Conservation (phyloP, 92 coral and sea anemone species). For the Epizoanthus illoricatus region DNA sequence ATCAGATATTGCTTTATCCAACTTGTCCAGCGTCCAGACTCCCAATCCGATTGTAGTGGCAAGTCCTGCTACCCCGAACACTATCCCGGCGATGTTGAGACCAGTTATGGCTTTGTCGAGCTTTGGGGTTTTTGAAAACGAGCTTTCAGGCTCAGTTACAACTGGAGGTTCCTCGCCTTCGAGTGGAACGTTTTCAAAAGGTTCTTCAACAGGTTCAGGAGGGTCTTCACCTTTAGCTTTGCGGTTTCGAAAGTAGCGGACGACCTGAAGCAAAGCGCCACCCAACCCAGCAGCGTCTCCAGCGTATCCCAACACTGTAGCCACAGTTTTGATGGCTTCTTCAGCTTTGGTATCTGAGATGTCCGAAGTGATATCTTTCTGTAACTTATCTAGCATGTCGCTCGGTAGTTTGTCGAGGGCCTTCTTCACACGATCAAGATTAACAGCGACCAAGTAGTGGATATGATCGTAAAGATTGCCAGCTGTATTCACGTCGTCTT, state of each 20-base stretch:
- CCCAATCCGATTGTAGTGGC: conserved; percentile 59
- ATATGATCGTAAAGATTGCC: conserved; percentile 47
- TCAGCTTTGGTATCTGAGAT: conserved; percentile 21
- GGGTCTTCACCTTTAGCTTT: conserved; percentile 41
- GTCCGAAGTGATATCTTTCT: conserved; percentile 31
- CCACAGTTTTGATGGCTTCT: conserved; percentile 42
- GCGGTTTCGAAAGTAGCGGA: conserved; percentile 28
- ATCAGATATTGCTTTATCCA: conserved; percentile 38
- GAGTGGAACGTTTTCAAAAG: conserved; percentile 48
- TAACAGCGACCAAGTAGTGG: conserved; percentile 45
- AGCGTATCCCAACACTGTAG: conserved; percentile 30
- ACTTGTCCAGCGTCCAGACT: conserved; percentile 51
- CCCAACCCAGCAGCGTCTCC: conserved; percentile 1
- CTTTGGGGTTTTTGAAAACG: conserved; percentile 38
- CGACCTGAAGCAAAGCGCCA: conserved; percentile 2
- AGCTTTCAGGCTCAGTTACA: conserved; percentile 18
- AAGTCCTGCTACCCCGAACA: too few relatives aligned
- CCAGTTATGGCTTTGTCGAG: conserved; percentile 39
- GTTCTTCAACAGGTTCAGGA: conserved; percentile 14
- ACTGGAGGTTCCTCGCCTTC: conserved; percentile 25
- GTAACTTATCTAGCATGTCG: conserved; percentile 47
- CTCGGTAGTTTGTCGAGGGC: conserved; percentile 60
- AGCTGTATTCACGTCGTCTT: conserved; percentile 27
- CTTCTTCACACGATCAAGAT: conserved; percentile 43
- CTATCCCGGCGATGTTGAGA: conserved; percentile 55